Conservation (phyloP, 2,797 vertebrate species). For the Crypturellus tataupa region DNA sequence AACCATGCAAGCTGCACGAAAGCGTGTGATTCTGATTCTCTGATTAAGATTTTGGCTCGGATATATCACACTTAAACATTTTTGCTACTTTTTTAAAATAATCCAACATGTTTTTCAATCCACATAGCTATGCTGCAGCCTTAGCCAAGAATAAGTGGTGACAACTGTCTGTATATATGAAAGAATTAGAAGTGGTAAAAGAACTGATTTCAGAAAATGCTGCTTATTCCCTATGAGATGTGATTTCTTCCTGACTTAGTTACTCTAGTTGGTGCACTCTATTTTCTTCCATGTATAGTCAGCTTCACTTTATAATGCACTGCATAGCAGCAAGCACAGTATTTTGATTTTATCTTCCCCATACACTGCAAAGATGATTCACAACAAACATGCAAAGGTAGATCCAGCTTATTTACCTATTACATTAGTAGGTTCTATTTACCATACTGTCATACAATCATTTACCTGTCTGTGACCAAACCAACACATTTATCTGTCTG, state of each 20-base stretch:
- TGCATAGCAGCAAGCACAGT: not conserved
- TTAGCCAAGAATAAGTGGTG: not conserved
- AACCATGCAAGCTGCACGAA: not conserved
- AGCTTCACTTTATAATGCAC: not conserved
- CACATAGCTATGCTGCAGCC: not conserved
- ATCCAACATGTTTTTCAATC: not conserved
- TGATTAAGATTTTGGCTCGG: not conserved
- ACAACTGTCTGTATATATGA: not conserved
- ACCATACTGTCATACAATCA: not conserved
- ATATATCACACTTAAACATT: too few relatives aligned
- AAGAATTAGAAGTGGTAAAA: not conserved
- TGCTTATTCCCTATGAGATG: accelerated
- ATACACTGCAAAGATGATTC: not conserved
- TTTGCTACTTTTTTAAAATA: not conserved
- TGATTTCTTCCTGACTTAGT: slow-evolving; percentile 35
- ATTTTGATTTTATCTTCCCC: not conserved
- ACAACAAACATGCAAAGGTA: not conserved
- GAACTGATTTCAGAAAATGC: not conserved
- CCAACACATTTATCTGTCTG: not conserved
- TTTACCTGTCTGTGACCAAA: not conserved
- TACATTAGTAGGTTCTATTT: not conserved
- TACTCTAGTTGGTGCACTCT: not conserved
- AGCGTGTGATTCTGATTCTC: not conserved
- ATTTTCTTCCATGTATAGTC: not conserved
- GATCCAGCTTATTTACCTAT: not conserved